phyloP scores from a whole-genome alignment of 2,888 invertebrate species.

The Gonocerus acuteangulatus region DNA sequence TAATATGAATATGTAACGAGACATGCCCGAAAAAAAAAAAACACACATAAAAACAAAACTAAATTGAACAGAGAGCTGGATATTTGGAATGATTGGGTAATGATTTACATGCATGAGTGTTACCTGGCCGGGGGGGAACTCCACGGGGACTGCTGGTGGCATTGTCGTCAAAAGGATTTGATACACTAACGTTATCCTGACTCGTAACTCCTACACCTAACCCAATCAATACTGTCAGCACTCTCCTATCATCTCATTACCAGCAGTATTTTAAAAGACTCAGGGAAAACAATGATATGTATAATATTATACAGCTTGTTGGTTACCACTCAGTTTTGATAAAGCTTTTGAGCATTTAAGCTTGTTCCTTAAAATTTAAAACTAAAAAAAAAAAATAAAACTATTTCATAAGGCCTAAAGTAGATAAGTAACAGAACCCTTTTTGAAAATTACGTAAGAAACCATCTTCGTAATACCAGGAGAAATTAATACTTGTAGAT shows the following conservation, averaged over 20 bases:
- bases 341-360: too few relatives aligned
- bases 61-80: slow-evolving; percentile 30
- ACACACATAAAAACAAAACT: slow-evolving; percentile 21
- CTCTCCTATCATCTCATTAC: background rate
- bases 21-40: slow-evolving; percentile 7
- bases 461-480: too few relatives aligned
- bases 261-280: background rate
- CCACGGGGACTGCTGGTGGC: slow-evolving; percentile 47
- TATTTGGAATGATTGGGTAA: slow-evolving; percentile 41
- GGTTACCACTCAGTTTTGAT: slow-evolving; percentile 26
- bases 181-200: slow-evolving; percentile 72
- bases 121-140: slow-evolving; percentile 39
- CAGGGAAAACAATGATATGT: background rate
- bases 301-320: slow-evolving; percentile 18
- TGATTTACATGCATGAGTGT: slow-evolving; percentile 37
- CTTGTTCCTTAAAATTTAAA: too few relatives aligned
- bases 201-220: slow-evolving; percentile 43
- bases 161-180: slow-evolving; percentile 77
- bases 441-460: too few relatives aligned
- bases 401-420: too few relatives aligned
- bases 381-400: too few relatives aligned
- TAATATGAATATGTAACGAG: too few relatives aligned
- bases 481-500: too few relatives aligned
- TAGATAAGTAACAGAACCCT: too few relatives aligned
- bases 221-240: slow-evolving; percentile 28